Evolutionary conservation across 2,888 invertebrate species (phyloP).

Genomic region (Cyaniris semiargus): DNA sequence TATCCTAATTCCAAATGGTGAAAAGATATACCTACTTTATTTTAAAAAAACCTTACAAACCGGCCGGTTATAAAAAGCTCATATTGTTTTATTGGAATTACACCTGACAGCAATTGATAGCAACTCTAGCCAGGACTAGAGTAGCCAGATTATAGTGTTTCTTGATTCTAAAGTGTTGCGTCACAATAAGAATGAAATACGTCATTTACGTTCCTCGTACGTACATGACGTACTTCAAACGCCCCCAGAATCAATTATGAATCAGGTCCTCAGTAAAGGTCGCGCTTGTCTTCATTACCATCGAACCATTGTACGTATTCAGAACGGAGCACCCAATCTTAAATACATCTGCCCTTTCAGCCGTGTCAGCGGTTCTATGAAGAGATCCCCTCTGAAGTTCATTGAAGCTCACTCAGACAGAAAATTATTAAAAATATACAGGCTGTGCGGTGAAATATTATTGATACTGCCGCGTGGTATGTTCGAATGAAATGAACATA

Average conservation of each 20-base stretch:
- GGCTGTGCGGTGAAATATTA: neutral
- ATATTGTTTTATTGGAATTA: too few relatives aligned
- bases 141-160: neutral
- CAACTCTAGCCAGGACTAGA: neutral
- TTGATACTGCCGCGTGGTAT: neutral
- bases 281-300: slow-evolving; percentile 9
- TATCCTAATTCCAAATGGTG: neutral
- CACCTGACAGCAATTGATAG: too few relatives aligned
- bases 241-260: slow-evolving; percentile 24
- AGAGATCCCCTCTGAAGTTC: slow-evolving; percentile 11
- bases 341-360: slow-evolving; percentile 22
- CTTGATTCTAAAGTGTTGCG: neutral
- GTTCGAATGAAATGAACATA: neutral
- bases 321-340: slow-evolving; percentile 9
- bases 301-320: slow-evolving; percentile 3
- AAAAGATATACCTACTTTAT: too few relatives aligned
- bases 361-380: neutral
- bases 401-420: slow-evolving; percentile 13
- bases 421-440: slow-evolving; percentile 11
- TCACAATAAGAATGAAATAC: neutral
- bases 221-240: slow-evolving; percentile 17
- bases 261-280: slow-evolving; percentile 12
- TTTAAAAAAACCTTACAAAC: too few relatives aligned
- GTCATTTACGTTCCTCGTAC: neutral
- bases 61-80: too few relatives aligned